Conservation (phyloP, 2,888 invertebrate genomes). For the Hesperia comma region DNA sequence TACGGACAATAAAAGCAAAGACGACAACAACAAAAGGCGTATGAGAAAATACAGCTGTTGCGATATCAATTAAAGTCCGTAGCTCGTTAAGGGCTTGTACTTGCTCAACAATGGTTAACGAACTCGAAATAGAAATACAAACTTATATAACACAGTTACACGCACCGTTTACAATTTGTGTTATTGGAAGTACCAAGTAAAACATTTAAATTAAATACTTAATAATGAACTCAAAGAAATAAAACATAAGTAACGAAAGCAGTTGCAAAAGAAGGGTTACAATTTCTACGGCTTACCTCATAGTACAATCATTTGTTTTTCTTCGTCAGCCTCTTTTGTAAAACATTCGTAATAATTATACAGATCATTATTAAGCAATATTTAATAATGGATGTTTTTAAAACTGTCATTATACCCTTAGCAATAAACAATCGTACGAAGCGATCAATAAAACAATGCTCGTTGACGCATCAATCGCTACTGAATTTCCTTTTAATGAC, state of each 20-base stretch:
- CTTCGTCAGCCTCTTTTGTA: not conserved
- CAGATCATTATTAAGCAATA: constrained; percentile 29
- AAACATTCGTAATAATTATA: constrained; percentile 1
- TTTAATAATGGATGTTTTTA: not conserved
- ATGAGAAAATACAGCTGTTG: constrained; percentile 59
- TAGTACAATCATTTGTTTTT: constrained; percentile 6
- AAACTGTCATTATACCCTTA: not conserved
- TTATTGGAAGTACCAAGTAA: not conserved
- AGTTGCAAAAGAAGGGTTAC: not conserved
- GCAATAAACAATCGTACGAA: not conserved
- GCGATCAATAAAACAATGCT: constrained; percentile 14
- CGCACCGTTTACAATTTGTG: not conserved
- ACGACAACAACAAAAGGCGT: constrained; percentile 50
- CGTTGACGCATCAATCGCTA: constrained; percentile 38
- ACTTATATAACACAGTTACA: constrained; percentile 1
- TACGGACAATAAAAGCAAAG: constrained; percentile 55
- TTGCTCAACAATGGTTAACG: constrained; percentile 36
- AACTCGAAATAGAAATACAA: constrained; percentile 30
- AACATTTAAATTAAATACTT: not conserved
- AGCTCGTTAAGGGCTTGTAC: constrained; percentile 41
- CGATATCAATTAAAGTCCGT: constrained; percentile 49
- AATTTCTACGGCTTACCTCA: not conserved
- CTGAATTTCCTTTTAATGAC: constrained; percentile 43
- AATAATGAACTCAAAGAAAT: not conserved
- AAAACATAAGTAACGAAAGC: not conserved